A percentile compares a stretch with the other conserved stretches of the same genome.
Conservation (phyloP, 1,140 invertebrate genomes). For the Nasonia giraulti region DNA sequence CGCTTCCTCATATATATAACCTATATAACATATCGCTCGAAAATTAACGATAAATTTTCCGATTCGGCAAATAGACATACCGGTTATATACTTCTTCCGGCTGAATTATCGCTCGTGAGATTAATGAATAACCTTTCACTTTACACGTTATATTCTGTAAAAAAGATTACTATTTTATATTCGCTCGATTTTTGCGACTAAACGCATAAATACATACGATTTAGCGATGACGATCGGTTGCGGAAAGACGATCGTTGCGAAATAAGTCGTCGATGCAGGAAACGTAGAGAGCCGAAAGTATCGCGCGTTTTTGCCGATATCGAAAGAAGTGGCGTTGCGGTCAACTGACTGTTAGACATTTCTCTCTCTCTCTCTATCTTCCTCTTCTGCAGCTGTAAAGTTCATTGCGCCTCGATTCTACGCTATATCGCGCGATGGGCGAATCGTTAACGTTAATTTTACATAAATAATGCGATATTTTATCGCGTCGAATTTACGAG, state of each 20-base stretch:
- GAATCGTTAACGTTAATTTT: background rate
- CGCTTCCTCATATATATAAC: background rate
- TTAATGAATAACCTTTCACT: background rate
- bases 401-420: background rate
- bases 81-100: background rate
- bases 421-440: background rate
- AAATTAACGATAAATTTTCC: slow-evolving; percentile 1
- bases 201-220: background rate
- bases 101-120: background rate
- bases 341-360: slow-evolving; percentile 25
- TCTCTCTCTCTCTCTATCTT: background rate
- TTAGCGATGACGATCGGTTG: background rate
- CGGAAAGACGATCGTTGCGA: background rate
- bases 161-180: no score
- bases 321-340: slow-evolving; percentile 23
- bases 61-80: background rate
- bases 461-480: background rate
- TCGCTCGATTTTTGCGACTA: background rate
- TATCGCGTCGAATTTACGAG: no score
- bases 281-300: background rate
- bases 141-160: no score
- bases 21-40: background rate
- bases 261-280: background rate
- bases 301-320: background rate
- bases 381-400: background rate